phyloP scores from a whole-genome alignment of 2,888 invertebrate species.

The Dusona sp. region DNA sequence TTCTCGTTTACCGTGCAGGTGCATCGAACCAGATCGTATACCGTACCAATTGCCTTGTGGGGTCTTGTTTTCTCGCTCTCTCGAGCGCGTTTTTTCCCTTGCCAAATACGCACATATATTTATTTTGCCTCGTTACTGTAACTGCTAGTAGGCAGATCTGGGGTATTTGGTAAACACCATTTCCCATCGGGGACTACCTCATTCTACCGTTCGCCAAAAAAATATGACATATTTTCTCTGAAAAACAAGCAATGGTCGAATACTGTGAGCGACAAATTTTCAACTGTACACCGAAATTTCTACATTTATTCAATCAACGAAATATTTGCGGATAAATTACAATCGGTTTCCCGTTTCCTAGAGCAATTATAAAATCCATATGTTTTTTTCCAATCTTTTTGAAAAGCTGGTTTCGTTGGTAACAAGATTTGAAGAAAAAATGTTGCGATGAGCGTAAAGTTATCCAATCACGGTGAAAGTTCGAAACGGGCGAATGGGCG shows the following conservation, averaged over 20 bases:
- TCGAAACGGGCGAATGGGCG: not conserved
- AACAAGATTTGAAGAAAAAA: not conserved
- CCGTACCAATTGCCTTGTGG: conserved; percentile 46
- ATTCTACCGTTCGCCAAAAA: not conserved
- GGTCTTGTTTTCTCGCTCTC: conserved; percentile 12
- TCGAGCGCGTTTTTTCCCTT: not conserved
- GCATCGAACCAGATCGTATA: conserved; percentile 9
- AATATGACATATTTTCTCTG: conserved; percentile 7
- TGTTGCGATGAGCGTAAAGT: not conserved
- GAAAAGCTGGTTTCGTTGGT: not conserved
- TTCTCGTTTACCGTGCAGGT: conserved; percentile 37
- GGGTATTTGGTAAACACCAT: conserved; percentile 45
- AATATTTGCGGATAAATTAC: not conserved
- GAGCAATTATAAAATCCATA: not conserved
- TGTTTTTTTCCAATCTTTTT: not conserved
- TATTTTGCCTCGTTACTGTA: conserved; percentile 38
- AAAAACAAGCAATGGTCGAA: not conserved
- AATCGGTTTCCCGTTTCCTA: not conserved
- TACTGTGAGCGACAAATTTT: not conserved
- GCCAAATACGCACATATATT: conserved; percentile 27
- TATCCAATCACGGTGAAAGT: conserved; percentile 15
- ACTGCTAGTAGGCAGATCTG: conserved; percentile 13
- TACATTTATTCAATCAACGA: not conserved
- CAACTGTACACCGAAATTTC: not conserved
- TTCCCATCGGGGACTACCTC: not conserved